Evolutionary conservation across 2,797 vertebrate genomes (phyloP).

Genomic region (Sebastes dallii): DNA sequence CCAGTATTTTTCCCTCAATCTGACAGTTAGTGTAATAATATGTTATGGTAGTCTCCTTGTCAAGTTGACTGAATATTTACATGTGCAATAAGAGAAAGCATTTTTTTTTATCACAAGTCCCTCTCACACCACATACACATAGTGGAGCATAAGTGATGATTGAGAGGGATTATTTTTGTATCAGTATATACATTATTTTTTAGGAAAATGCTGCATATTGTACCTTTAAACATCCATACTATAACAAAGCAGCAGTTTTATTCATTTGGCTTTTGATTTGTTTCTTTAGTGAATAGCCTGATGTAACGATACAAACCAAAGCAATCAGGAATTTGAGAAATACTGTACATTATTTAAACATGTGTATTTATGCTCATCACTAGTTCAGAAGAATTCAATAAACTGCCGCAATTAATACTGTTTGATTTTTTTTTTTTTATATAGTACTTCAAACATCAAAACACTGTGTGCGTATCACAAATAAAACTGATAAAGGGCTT

Average conservation of each 20-base stretch:
- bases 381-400: not conserved
- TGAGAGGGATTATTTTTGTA: not conserved
- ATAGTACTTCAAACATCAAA: not conserved
- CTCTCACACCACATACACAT: too few species aligned
- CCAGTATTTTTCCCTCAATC: slow-evolving; percentile 87
- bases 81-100: not conserved
- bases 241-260: not conserved
- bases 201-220: not conserved
- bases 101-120: not conserved
- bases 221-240: not conserved
- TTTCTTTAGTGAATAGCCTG: not conserved
- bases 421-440: not conserved
- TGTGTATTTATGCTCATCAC: too few species aligned
- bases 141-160: not conserved
- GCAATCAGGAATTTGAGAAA: not conserved
- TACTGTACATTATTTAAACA: too few species aligned
- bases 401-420: not conserved
- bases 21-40: slow-evolving; percentile 51
- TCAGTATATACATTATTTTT: not conserved
- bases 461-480: not conserved
- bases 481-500: not conserved
- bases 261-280: not conserved
- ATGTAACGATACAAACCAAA: not conserved
- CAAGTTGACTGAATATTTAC: not conserved
- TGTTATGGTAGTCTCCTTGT: not conserved